phyloP scores from a whole-genome alignment of 2,113 vertebrate genomes.

The Excalfactoria chinensis region DNA sequence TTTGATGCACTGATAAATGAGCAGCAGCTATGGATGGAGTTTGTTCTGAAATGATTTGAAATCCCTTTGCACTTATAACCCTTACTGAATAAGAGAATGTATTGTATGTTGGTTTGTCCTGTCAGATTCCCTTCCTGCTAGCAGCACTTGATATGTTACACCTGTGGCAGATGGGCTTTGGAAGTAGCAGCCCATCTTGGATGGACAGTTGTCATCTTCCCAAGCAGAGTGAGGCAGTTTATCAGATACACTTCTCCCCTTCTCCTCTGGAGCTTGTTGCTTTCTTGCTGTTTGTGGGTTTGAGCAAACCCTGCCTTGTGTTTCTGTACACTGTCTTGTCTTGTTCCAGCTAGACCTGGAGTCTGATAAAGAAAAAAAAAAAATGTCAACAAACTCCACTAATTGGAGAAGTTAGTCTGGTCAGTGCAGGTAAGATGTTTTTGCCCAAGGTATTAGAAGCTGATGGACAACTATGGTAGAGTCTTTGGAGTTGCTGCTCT shows the following conservation, averaged over 20 bases:
- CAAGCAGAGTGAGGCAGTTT: slow-evolving; percentile 41
- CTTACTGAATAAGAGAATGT: slow-evolving; percentile 64
- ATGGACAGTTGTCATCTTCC: slow-evolving; percentile 1
- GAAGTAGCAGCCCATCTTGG: slow-evolving; percentile 44
- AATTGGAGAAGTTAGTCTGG: background rate
- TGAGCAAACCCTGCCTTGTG: slow-evolving; percentile 51
- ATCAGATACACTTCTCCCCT: background rate
- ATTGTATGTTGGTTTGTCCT: slow-evolving; percentile 64
- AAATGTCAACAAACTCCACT: background rate
- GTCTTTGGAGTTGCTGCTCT: background rate
- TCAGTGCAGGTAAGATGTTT: slow-evolving; percentile 20
- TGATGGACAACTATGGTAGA: background rate
- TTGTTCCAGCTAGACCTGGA: slow-evolving; percentile 11
- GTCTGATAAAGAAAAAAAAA: background rate
- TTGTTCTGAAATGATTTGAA: slow-evolving; percentile 75
- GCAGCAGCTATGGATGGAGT: slow-evolving; percentile 67
- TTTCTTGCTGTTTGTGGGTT: slow-evolving; percentile 63
- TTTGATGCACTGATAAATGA: slow-evolving; percentile 72
- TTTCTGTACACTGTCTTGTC: slow-evolving; percentile 63
- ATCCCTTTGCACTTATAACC: slow-evolving; percentile 64
- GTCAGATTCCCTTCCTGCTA: slow-evolving; percentile 51
- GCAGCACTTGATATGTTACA: slow-evolving; percentile 38
- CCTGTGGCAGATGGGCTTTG: slow-evolving; percentile 25
- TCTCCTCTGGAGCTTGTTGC: slow-evolving; percentile 2
- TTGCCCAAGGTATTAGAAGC: background rate